phyloP scores from a whole-genome alignment of 2,797 vertebrate genomes.

The Syndactyla subalaris region DNA sequence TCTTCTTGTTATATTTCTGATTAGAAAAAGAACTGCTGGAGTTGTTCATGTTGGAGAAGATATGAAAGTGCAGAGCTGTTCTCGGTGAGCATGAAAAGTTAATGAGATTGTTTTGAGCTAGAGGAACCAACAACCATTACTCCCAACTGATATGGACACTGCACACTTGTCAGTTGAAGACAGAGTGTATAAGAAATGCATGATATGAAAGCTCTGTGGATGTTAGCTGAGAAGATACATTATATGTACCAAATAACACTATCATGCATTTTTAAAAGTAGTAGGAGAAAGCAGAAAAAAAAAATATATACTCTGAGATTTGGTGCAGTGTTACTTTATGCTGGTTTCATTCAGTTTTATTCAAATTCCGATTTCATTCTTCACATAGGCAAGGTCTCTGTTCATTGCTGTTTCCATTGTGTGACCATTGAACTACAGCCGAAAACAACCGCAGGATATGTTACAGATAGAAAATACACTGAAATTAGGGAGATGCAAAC shows the following conservation, averaged over 20 bases:
- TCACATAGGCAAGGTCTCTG: background rate
- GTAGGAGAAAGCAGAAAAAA: background rate
- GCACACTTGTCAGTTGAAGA: fast-evolving
- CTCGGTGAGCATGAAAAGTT: background rate
- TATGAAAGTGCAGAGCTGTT: background rate
- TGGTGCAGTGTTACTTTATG: background rate
- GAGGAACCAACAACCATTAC: background rate
- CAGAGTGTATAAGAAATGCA: background rate
- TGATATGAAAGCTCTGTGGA: background rate
- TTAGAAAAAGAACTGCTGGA: background rate
- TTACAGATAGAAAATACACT: background rate
- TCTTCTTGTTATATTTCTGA: background rate
- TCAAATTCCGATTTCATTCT: background rate
- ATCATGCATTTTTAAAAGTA: background rate
- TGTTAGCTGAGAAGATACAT: background rate
- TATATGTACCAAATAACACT: background rate
- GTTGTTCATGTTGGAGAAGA: background rate
- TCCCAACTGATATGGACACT: background rate
- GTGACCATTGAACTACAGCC: background rate
- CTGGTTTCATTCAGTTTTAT: background rate
- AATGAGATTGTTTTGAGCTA: background rate
- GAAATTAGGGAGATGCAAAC: background rate
- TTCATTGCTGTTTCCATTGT: background rate
- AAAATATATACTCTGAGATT: background rate
- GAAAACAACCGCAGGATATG: background rate